phyloP scores from a whole-genome alignment of 2,888 invertebrate species.

The Autographa pulchrina region DNA sequence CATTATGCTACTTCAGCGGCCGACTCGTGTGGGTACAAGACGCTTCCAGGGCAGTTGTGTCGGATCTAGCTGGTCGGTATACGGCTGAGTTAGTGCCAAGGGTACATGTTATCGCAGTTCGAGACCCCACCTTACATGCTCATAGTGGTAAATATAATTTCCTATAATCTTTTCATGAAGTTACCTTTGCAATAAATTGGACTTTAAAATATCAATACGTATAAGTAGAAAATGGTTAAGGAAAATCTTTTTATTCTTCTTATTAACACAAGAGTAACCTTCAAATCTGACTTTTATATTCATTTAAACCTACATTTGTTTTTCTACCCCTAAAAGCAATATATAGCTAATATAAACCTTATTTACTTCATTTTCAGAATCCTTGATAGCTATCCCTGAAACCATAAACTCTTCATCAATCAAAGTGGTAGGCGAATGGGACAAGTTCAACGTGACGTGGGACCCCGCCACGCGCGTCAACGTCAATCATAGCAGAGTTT shows the following conservation, averaged over 20 bases:
- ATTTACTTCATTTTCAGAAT: slow-evolving; percentile 68
- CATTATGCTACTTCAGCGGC: slow-evolving; percentile 94
- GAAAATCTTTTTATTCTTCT: too few species aligned
- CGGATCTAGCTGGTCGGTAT: slow-evolving; percentile 93
- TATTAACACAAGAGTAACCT: too few species aligned
- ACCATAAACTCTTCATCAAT: slow-evolving; percentile 92
- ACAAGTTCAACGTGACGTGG: slow-evolving; percentile 96
- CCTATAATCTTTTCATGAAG: too few species aligned
- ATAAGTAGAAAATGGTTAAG: too few species aligned
- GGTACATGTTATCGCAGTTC: slow-evolving; percentile 92
- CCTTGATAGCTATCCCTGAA: slow-evolving; percentile 92
- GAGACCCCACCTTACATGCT: slow-evolving; percentile 91
- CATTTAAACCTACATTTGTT: too few species aligned
- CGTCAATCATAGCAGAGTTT: slow-evolving; percentile 94
- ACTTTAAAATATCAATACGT: too few species aligned
- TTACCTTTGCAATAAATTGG: too few species aligned
- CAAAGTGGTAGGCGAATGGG: slow-evolving; percentile 92
- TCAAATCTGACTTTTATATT: too few species aligned
- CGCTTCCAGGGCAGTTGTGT: slow-evolving; percentile 92
- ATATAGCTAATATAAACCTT: too few species aligned
- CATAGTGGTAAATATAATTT: slow-evolving; percentile 85
- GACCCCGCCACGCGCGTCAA: slow-evolving; percentile 92
- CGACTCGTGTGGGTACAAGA: slow-evolving; percentile 95
- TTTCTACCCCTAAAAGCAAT: too few species aligned
- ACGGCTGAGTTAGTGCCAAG: slow-evolving; percentile 91